Evolutionary conservation across 2,888 invertebrate species (phyloP).

Genomic region (Plebejus argus): DNA sequence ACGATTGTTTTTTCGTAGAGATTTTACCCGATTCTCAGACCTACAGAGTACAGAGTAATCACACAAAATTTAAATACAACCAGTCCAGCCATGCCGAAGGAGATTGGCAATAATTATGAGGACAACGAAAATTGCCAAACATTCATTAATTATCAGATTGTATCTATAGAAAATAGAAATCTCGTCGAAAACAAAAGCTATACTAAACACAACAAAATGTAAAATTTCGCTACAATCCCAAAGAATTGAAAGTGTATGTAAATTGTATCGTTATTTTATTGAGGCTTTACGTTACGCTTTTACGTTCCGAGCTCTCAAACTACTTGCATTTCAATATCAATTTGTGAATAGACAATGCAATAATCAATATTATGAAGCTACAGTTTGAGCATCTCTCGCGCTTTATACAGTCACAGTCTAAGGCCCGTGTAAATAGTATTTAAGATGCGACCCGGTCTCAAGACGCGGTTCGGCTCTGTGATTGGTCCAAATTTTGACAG

Average conservation of each 20-base stretch:
- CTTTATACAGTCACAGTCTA: background rate
- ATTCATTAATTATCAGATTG: background rate
- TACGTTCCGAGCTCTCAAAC: background rate
- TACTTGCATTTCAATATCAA: constrained; percentile 11
- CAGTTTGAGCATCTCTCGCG: no score
- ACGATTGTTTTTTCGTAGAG: no score
- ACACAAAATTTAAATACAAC: no score
- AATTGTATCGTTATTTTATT: constrained; percentile 17
- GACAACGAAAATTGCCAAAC: no score
- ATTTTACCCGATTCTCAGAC: no score
- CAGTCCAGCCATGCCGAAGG: no score
- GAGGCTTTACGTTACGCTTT: background rate
- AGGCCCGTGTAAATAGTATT: no score
- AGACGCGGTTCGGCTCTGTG: no score
- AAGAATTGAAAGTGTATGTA: constrained; percentile 1
- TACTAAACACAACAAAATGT: background rate
- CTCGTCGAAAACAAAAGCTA: background rate
- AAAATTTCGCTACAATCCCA: background rate
- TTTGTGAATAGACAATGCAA: background rate
- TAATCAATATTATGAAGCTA: background rate
- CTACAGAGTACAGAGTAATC: no score
- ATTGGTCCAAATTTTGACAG: no score
- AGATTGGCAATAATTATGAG: no score
- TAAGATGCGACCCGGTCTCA: no score
- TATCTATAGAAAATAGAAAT: background rate